A percentile compares a stretch with the other conserved stretches of the same genome.
These are phyloP conservation scores for Cephalophus harveyi DNA, from an alignment of 2,113 vertebrate species.

Conservation along the genomic window DNA sequence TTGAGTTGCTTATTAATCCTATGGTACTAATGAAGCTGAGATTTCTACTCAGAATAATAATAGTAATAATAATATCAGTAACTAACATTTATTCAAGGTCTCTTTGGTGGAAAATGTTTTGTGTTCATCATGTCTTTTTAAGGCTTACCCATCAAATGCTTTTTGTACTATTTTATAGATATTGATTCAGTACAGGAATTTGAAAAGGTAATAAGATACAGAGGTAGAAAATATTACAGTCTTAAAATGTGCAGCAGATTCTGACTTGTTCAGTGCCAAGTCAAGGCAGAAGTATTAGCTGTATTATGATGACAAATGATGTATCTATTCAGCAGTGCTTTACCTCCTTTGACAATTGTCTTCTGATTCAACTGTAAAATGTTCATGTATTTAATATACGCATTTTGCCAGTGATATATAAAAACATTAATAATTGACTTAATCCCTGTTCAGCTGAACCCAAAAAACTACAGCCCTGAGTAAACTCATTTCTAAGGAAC, in stretches of 20 bases:
- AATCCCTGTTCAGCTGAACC: slow-evolving; percentile 7
- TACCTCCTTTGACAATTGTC: background rate
- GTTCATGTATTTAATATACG: slow-evolving; percentile 17
- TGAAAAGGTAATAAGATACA: background rate
- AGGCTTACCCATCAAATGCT: background rate
- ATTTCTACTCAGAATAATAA: background rate
- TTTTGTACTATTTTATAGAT: slow-evolving; percentile 21
- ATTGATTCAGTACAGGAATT: slow-evolving; percentile 2
- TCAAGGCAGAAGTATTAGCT: slow-evolving; percentile 14
- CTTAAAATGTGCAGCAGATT: slow-evolving; percentile 27
- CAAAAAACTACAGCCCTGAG: background rate
- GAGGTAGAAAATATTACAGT: background rate
- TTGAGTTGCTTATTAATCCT: background rate
- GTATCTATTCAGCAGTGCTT: background rate
- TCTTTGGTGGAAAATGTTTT: background rate
- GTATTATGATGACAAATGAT: background rate
- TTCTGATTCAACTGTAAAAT: slow-evolving; percentile 30
- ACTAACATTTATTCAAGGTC: slow-evolving; percentile 4
- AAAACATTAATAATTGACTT: slow-evolving; percentile 32
- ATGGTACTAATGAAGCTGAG: background rate
- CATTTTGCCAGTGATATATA: slow-evolving; percentile 23
- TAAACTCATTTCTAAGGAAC: slow-evolving; percentile 39
- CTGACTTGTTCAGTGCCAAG: background rate
- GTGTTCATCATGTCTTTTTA: slow-evolving; percentile 1
- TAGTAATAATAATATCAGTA: background rate